phyloP scores from a whole-genome alignment of 2,113 vertebrate species.

The Rhabdomys dilectus region DNA sequence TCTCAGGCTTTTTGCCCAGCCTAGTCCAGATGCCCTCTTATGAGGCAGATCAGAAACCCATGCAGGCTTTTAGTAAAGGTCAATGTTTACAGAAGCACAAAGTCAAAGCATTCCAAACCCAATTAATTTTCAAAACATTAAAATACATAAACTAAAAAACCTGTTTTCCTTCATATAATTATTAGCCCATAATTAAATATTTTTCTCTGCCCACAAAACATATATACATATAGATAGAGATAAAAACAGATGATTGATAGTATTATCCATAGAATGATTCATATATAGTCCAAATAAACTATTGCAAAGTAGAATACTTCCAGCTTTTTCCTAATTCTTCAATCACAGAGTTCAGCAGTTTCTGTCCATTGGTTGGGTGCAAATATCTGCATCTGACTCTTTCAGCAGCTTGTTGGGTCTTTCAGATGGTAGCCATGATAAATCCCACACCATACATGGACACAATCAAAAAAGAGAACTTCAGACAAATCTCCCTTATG shows the following conservation, averaged over 20 bases:
- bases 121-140: constrained; percentile 18
- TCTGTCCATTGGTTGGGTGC: too few relatives aligned
- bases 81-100: neutral
- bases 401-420: too few relatives aligned
- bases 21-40: neutral
- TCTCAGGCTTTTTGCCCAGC: neutral
- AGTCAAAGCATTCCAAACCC: neutral
- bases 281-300: constrained; percentile 27
- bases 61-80: neutral
- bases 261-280: neutral
- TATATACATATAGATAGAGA: neutral
- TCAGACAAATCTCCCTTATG: too few relatives aligned
- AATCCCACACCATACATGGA: too few relatives aligned
- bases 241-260: neutral
- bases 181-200: neutral
- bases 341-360: too few relatives aligned
- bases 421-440: too few relatives aligned
- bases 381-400: too few relatives aligned
- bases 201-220: neutral
- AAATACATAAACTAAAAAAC: neutral
- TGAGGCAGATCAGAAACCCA: neutral
- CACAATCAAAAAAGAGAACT: too few relatives aligned
- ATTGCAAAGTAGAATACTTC: neutral
- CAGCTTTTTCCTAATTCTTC: too few relatives aligned
- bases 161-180: neutral